Percentiles rank a stretch among this genome's conserved stretches.
phyloP scores from a whole-genome alignment of 2,113 vertebrate species.

The Malurus elegans region DNA sequence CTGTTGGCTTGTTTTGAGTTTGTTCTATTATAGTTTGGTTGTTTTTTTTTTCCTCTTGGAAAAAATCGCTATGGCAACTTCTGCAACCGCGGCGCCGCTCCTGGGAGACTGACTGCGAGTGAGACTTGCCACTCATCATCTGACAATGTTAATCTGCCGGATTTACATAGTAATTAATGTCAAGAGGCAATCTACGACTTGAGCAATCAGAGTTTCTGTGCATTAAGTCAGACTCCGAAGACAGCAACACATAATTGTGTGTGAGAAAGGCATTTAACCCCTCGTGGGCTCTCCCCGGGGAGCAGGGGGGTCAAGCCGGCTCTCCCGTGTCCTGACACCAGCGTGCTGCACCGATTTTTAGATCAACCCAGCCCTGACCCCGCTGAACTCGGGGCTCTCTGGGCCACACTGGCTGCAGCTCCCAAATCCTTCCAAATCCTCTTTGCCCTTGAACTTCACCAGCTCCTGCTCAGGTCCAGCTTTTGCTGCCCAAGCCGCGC shows the following conservation, averaged over 20 bases:
- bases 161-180: constrained; percentile 73
- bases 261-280: neutral
- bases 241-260: neutral
- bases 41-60: neutral
- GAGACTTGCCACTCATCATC: constrained; percentile 60
- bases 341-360: fast-evolving
- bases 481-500: neutral
- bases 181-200: constrained; percentile 65
- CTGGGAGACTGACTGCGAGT: constrained; percentile 24
- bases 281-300: neutral
- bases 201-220: constrained; percentile 59
- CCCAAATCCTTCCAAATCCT: neutral
- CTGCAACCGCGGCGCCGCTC: neutral
- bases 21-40: neutral
- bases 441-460: neutral
- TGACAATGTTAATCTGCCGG: constrained; percentile 63
- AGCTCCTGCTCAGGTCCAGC: neutral
- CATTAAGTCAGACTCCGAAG: constrained; percentile 16
- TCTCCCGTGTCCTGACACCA: fast-evolving
- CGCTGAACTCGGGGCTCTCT: neutral
- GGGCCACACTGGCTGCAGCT: neutral
- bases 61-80: constrained; percentile 67
- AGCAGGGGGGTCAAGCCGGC: fast-evolving
- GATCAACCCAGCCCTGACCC: neutral
- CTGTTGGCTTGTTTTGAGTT: neutral